A percentile compares a stretch with the other conserved stretches of the same genome.
Conservation (phyloP, 2,113 vertebrate genomes). For the Diadophis punctatus region DNA sequence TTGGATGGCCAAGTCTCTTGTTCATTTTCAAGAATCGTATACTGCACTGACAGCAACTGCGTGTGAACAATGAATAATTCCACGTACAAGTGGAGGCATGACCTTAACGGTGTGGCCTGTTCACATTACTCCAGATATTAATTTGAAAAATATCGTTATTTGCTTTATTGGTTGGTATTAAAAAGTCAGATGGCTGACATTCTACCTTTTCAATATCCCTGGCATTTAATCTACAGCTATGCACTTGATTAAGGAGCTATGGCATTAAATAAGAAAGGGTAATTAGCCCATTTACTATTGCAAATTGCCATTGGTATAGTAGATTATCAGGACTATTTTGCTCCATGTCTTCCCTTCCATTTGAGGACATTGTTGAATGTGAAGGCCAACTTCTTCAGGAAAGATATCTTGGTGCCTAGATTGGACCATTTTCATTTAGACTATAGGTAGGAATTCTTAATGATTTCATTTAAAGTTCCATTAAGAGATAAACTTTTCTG, state of each 20-base stretch:
- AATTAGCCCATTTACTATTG: constrained; percentile 41
- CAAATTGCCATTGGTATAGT: neutral
- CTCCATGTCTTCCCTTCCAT: neutral
- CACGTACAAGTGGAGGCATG: constrained; percentile 22
- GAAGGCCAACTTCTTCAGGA: neutral
- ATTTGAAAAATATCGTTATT: constrained; percentile 14
- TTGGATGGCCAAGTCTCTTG: neutral
- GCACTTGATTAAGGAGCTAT: constrained; percentile 16
- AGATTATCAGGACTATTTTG: constrained; percentile 2
- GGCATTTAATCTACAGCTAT: constrained; percentile 19
- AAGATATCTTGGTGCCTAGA: neutral
- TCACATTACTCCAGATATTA: constrained; percentile 8
- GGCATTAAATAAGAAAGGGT: constrained; percentile 50
- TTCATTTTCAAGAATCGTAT: constrained; percentile 5
- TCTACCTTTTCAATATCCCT: constrained; percentile 28
- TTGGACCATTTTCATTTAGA: neutral
- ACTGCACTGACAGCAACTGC: constrained; percentile 10
- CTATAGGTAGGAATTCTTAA: neutral
- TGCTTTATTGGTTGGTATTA: constrained; percentile 37
- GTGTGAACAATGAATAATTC: constrained; percentile 11
- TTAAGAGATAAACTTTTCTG: neutral
- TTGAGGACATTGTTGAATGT: constrained; percentile 1
- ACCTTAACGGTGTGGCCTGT: constrained; percentile 24
- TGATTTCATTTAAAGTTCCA: neutral
- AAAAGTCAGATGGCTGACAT: constrained; percentile 38